Evolutionary conservation across 2,888 invertebrate genomes (phyloP).

Genomic region (Hydroisotoma schaefferi): DNA sequence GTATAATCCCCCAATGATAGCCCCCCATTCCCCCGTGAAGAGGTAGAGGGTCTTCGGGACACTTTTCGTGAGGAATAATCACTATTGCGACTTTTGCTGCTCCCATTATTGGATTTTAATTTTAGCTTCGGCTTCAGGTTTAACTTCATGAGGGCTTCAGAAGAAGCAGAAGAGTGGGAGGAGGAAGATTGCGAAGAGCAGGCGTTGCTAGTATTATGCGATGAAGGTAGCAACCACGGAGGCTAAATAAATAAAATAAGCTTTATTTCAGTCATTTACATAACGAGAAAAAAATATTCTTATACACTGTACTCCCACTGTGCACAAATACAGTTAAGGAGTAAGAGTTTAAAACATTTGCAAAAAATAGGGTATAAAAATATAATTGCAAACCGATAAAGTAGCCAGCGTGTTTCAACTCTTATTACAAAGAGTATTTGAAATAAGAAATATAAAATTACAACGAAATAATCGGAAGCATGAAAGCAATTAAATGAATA

Average conservation of each 20-base stretch:
- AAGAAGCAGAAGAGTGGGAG: slow-evolving; percentile 14
- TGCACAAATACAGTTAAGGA: neutral
- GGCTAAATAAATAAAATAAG: slow-evolving; percentile 6
- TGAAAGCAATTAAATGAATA: too few relatives aligned
- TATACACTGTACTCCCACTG: neutral
- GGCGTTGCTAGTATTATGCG: neutral
- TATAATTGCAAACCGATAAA: too few relatives aligned
- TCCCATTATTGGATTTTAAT: neutral
- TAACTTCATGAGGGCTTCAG: slow-evolving; percentile 17
- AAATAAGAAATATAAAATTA: too few relatives aligned
- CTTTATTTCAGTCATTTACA: neutral
- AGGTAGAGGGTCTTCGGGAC: slow-evolving; percentile 1
- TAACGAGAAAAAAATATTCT: neutral
- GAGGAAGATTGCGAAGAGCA: slow-evolving; percentile 6
- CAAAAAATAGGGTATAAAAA: too few relatives aligned
- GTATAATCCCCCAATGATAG: neutral
- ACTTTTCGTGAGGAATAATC: neutral
- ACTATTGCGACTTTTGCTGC: neutral
- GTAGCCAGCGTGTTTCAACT: too few relatives aligned
- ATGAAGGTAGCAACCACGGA: neutral
- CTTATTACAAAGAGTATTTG: too few relatives aligned
- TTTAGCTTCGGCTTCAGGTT: slow-evolving; percentile 19
- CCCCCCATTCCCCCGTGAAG: neutral
- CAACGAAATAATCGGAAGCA: too few relatives aligned
- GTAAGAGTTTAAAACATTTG: neutral